Base-by-base conservation (phyloP, 1,140 invertebrate genomes). In the Zaprionus vittiger region DNA sequence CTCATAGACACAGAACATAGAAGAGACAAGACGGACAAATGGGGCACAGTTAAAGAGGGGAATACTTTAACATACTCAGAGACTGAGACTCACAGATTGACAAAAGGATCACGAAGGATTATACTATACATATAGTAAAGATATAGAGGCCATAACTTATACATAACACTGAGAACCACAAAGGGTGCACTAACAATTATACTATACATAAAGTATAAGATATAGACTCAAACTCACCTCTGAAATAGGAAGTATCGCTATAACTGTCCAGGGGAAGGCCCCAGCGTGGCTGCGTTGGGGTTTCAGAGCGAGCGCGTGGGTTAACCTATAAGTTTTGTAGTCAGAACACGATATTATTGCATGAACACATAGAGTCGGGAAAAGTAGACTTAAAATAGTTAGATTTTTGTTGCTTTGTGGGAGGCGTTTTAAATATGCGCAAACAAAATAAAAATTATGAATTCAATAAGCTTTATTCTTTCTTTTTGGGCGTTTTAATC, bases 271-370 rank as follows among this genome's bases (percentile, higher is more conserved):
- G 72, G 57, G 90, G 84, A 73, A 83, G 83, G 65, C 90, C 90
- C 95, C 94, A 95, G 79, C 95, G 94, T 60, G 94, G 94, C 67
- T 80, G 78, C 76, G 94, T 94, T 56, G 96, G 94, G 52, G 95
- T 95, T 68, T 95, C 93, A 44, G 96, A 96, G 72, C 95, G 94
- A 31, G 95, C 95, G 63, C 95, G 94, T 77, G 95, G 95, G 78
- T 95, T 94, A 44, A 96, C 94, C 95, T 96, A 80, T 65, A 92
- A 83, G 80, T 67, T 67, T 73, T 77, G 84, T 83, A 90, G 79
- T 90, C 85, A 90, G 77, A 90, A 85, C 20, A 22, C 73, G 80
- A 90, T 85, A 90, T 83, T 73, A 78, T 76, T 73, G 61, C 81
- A 71, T 90, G 85, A 90, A 90, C 85, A 90, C 86, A 90, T 90